These are phyloP conservation scores for Oryzias woworae DNA, from an alignment of 2,113 vertebrate genomes.

Conservation along the genomic window DNA sequence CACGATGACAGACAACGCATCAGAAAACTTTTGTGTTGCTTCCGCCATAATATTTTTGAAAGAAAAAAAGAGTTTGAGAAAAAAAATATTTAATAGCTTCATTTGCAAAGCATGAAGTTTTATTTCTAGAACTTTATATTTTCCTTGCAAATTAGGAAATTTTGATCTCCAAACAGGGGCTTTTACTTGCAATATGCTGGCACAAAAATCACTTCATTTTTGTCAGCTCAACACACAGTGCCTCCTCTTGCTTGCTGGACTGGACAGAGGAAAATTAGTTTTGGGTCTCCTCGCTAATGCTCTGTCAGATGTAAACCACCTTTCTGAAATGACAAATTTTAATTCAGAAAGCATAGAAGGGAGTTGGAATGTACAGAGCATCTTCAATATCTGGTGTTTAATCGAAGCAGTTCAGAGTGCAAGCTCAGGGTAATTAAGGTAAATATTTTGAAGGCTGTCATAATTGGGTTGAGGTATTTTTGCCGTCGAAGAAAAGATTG, in stretches of 20 bases:
- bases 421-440: conserved; percentile 34
- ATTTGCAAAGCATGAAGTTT: too few relatives aligned
- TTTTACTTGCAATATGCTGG: too few relatives aligned
- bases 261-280: conserved; percentile 44
- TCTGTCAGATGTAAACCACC: conserved; percentile 24
- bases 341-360: conserved; percentile 12
- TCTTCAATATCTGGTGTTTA: background rate
- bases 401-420: conserved; percentile 33
- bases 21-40: too few relatives aligned
- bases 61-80: too few relatives aligned
- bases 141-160: too few relatives aligned
- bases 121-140: too few relatives aligned
- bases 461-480: conserved; percentile 44
- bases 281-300: conserved; percentile 36
- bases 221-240: conserved; percentile 42
- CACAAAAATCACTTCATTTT: background rate
- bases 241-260: conserved; percentile 35
- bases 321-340: conserved; percentile 25
- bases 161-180: too few relatives aligned
- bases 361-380: background rate
- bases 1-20: too few relatives aligned
- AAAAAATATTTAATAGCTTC: too few relatives aligned
- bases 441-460: conserved; percentile 27
- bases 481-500: conserved; percentile 24
- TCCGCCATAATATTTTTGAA: too few relatives aligned